Conservation (phyloP, 2,888 invertebrate genomes). For the Syrista parreyssii region DNA sequence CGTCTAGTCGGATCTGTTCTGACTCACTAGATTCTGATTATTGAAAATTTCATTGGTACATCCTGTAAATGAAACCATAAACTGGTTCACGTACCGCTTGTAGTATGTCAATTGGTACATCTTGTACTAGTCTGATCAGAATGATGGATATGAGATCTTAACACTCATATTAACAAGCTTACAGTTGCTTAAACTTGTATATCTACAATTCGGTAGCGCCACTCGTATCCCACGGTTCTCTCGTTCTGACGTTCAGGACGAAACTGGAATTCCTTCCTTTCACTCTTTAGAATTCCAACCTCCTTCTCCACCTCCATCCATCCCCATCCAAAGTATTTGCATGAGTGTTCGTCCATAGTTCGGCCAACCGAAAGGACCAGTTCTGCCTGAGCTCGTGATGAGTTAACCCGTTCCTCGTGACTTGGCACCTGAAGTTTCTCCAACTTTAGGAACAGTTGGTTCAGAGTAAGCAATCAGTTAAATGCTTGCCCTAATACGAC, state of each 20-base stretch:
- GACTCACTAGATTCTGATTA: not conserved
- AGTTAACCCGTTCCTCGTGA: slow-evolving; percentile 25
- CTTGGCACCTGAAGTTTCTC: not conserved
- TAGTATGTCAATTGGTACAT: not conserved
- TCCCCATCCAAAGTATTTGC: slow-evolving; percentile 24
- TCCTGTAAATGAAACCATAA: not conserved
- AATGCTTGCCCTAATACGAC: not conserved
- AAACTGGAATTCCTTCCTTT: not conserved
- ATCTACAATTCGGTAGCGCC: not conserved
- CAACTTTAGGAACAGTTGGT: not conserved
- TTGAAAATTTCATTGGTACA: not conserved
- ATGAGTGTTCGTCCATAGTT: slow-evolving; percentile 9
- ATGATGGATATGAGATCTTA: not conserved
- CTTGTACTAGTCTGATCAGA: not conserved
- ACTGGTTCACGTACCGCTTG: not conserved
- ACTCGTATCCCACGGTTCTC: not conserved
- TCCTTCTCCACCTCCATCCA: not conserved
- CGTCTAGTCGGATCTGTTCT: not conserved
- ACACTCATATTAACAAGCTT: too few species aligned
- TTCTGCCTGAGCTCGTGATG: slow-evolving; percentile 28
- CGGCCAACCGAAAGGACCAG: slow-evolving; percentile 19
- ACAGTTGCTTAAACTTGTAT: not conserved
- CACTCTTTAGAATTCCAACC: not conserved
- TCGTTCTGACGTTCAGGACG: not conserved
- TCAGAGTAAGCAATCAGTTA: not conserved